A percentile compares a stretch with the other conserved stretches of the same genome.
phyloP scores from a whole-genome alignment of 2,797 vertebrate species.

The Periophthalmus magnuspinnatus region DNA sequence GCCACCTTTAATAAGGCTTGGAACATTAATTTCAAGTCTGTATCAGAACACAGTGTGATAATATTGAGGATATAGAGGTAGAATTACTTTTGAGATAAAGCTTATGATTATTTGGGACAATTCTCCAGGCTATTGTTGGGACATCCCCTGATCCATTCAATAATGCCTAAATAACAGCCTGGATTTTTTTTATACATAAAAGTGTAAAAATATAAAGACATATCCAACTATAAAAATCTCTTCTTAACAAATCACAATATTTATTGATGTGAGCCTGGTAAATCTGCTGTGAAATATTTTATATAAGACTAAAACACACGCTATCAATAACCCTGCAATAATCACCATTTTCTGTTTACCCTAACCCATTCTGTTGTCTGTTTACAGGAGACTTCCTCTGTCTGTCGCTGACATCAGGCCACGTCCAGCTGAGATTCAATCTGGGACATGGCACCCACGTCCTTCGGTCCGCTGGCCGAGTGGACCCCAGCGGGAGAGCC shows the following conservation, averaged over 20 bases:
- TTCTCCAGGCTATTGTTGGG: too few relatives aligned
- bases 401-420: conserved; percentile 79
- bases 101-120: too few relatives aligned
- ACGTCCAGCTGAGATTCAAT: conserved; percentile 83
- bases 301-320: neutral
- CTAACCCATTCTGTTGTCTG: neutral
- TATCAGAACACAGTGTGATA: too few relatives aligned
- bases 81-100: too few relatives aligned
- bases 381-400: conserved; percentile 86
- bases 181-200: neutral
- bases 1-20: too few relatives aligned
- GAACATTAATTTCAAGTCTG: too few relatives aligned
- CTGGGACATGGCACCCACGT: conserved; percentile 79
- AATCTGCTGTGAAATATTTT: neutral
- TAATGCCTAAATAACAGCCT: neutral
- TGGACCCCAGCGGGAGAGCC: conserved; percentile 60
- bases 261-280: neutral
- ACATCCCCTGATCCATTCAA: neutral
- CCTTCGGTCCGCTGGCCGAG: conserved; percentile 69
- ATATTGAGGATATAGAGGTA: too few relatives aligned
- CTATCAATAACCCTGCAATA: neutral
- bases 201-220: neutral
- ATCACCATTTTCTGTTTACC: neutral
- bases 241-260: neutral
- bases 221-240: too few relatives aligned